Evolutionary conservation across 2,888 invertebrate species (phyloP), one percentile per base, ranked within the genome.

Genomic region (Alentia gelatinosa): DNA sequence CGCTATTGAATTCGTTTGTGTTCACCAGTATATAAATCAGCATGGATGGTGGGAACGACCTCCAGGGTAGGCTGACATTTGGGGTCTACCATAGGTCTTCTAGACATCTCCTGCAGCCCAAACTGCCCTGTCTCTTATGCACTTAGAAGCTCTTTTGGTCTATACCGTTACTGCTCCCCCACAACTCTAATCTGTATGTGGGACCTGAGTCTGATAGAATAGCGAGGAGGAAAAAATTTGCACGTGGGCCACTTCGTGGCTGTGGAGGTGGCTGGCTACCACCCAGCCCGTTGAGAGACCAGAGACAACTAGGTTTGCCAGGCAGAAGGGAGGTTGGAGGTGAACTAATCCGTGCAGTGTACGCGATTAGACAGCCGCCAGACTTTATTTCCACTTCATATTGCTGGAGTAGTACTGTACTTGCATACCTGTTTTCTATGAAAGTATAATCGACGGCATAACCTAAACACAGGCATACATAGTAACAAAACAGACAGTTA

Each of bases 111-210:
- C 74, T 26, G 12, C 15, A 3, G 12, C 33, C 74, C 26, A 63
- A 5, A 74, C 74, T 33, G 26, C 74, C 30, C 74, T 74, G n/a
- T n/a, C n/a, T 74, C 74, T 15, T 33, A 33, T 33, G 15, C 74
- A 74, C 74, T 1, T 74, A 74, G 12, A 26, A 74, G 74, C 74
- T 74, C 19, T 47, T 47, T 47, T 19, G 9, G 9, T 47, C 47
- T 47, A 47, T 47, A 0, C 74, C 33, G 30, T 26, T 74, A 5
- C 74, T 26, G 30, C 15, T 26, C 26, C 30, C 30, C 74, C 26
- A 12, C 74, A 33, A 5, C 26, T 74, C 74, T 74, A 74, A 74
- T 74, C 74, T 74, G 74, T 74, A 74, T 74, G 74, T 74, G 74
- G 74, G 74, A 33, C 26, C 33, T 3, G 74, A 1, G 30, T 33